Conservation (phyloP, 1,140 invertebrate genomes). For the Hyphantria cunea region DNA sequence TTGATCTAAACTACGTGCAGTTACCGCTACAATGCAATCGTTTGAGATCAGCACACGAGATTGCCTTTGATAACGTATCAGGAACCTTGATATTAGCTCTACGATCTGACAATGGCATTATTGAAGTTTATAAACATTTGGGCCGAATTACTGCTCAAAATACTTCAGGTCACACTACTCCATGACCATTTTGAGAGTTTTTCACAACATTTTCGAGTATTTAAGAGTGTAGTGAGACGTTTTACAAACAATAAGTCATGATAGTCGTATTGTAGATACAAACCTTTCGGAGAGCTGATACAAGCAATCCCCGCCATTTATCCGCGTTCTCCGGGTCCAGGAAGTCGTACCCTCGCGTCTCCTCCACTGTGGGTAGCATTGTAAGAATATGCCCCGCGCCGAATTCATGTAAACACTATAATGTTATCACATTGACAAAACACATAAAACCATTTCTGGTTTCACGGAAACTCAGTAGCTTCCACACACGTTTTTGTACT, state of each 20-base stretch:
- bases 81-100: neutral
- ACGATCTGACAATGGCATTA: neutral
- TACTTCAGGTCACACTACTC: neutral
- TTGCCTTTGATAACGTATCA: neutral
- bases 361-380: constrained; percentile 81
- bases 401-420: constrained; percentile 72
- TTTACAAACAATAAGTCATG: constrained; percentile 15
- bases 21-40: neutral
- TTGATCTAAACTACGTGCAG: neutral
- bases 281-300: constrained; percentile 89
- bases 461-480: constrained; percentile 47
- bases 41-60: neutral
- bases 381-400: constrained; percentile 54
- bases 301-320: constrained; percentile 95
- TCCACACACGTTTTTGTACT: constrained; percentile 28
- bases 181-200: neutral
- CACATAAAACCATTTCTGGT: constrained; percentile 59
- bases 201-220: neutral
- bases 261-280: neutral
- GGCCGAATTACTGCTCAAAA: neutral
- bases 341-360: constrained; percentile 91
- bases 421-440: constrained; percentile 56
- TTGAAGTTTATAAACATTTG: neutral
- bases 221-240: neutral
- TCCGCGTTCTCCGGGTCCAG: constrained; percentile 92